phyloP scores from a whole-genome alignment of 2,888 invertebrate genomes.

The Dorcus parallelipipedus region DNA sequence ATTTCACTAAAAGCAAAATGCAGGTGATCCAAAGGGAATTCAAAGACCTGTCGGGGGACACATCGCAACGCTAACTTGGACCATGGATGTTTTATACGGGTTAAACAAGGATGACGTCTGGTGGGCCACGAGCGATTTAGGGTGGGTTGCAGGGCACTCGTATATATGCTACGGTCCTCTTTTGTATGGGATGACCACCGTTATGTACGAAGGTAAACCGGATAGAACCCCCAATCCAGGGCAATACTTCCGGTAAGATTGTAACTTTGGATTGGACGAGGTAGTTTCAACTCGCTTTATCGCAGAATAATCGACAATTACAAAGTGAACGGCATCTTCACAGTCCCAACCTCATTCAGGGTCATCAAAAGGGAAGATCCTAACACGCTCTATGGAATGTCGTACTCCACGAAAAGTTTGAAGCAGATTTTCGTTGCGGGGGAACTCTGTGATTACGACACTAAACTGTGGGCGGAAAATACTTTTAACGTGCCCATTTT shows the following conservation, averaged over 20 bases:
- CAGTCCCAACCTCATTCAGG: slow-evolving; percentile 87
- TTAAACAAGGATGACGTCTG: slow-evolving; percentile 75
- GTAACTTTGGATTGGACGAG: neutral
- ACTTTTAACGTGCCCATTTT: slow-evolving; percentile 72
- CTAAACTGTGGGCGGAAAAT: slow-evolving; percentile 73
- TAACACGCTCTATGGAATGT: slow-evolving; percentile 57
- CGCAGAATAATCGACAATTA: slow-evolving; percentile 82
- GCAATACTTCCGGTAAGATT: slow-evolving; percentile 77
- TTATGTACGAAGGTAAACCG: slow-evolving; percentile 91
- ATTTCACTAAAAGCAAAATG: neutral
- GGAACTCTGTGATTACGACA: slow-evolving; percentile 90
- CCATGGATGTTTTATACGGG: slow-evolving; percentile 79
- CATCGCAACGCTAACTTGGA: slow-evolving; percentile 80
- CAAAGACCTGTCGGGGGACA: slow-evolving; percentile 87
- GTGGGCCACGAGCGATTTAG: slow-evolving; percentile 89
- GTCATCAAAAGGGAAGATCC: slow-evolving; percentile 82
- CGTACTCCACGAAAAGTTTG: slow-evolving; percentile 69
- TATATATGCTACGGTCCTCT: slow-evolving; percentile 92
- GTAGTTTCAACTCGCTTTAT: slow-evolving; percentile 6
- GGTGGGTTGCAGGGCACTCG: slow-evolving; percentile 94
- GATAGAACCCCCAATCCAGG: slow-evolving; percentile 91
- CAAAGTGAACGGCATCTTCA: slow-evolving; percentile 79
- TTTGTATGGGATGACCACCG: slow-evolving; percentile 73
- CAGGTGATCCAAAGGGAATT: slow-evolving; percentile 72
- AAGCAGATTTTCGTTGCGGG: slow-evolving; percentile 81